These are phyloP conservation scores for Pollimyrus isidori DNA, from an alignment of 2,113 vertebrate genomes.

Conservation along the genomic window DNA sequence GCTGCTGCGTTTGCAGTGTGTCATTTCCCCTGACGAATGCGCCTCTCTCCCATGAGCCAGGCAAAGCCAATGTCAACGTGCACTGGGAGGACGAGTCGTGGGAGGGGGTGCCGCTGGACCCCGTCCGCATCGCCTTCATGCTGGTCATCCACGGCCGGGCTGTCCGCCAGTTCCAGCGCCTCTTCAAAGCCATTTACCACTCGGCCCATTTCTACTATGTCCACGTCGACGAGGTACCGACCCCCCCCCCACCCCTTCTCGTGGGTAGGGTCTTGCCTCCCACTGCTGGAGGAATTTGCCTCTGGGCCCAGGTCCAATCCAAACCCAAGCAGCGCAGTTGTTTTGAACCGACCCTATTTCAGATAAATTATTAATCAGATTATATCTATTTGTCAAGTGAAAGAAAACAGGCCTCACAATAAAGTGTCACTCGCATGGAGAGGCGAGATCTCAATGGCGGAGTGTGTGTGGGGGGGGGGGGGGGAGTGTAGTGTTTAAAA, in stretches of 20 bases:
- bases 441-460: not conserved
- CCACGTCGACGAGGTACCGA: constrained; percentile 88
- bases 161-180: constrained; percentile 86
- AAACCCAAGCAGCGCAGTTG: not conserved
- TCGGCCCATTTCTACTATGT: constrained; percentile 94
- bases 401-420: not conserved
- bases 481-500: not conserved
- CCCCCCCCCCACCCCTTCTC: not conserved
- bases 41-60: constrained; percentile 46
- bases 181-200: constrained; percentile 99
- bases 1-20: not conserved
- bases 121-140: constrained; percentile 88
- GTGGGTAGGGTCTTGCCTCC: not conserved
- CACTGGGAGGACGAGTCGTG: constrained; percentile 93
- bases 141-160: constrained; percentile 85
- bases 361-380: not conserved
- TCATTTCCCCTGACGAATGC: not conserved
- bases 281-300: not conserved
- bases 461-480: not conserved
- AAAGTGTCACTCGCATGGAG: not conserved
- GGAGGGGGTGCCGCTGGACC: constrained; percentile 73
- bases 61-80: constrained; percentile 84
- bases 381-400: not conserved
- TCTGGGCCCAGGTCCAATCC: not conserved
- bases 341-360: not conserved